Evolutionary conservation across 2,113 vertebrate genomes (phyloP).

Genomic region (Grammomys surdaster): DNA sequence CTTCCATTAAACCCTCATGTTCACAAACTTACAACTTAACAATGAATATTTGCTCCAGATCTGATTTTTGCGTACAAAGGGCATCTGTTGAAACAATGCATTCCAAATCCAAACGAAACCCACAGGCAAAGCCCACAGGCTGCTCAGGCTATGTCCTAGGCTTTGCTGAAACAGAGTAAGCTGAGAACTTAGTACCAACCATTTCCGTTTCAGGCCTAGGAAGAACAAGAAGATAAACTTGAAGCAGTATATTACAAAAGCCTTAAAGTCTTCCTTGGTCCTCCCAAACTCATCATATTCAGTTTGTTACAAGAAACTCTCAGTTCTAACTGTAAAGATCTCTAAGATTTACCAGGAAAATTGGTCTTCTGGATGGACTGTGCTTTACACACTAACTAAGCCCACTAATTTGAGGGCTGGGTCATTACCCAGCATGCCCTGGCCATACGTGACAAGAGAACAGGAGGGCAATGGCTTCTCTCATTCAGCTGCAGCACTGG

Average conservation of each 20-base stretch:
- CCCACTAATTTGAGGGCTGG: no score
- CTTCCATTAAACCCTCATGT: constrained; percentile 13
- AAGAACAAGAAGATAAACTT: not conserved
- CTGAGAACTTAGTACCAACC: not conserved
- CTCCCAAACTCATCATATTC: not conserved
- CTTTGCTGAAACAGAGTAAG: not conserved
- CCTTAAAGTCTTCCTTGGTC: not conserved
- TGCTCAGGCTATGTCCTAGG: not conserved
- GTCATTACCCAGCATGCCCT: not conserved
- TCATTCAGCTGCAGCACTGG: not conserved
- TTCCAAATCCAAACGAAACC: constrained; percentile 34
- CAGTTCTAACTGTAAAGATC: not conserved
- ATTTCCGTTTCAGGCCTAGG: not conserved
- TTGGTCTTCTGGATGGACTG: not conserved
- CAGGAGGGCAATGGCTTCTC: not conserved
- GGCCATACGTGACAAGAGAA: not conserved
- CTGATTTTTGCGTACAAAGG: constrained; percentile 49
- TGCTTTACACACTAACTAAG: not conserved
- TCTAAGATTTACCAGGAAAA: not conserved
- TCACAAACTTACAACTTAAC: constrained; percentile 27
- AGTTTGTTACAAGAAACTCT: not conserved
- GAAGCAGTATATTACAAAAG: not conserved
- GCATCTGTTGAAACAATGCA: constrained; percentile 24
- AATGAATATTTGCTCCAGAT: constrained; percentile 32
- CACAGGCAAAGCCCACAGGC: not conserved